A percentile compares a stretch with the other conserved stretches of the same genome.
phyloP scores from a whole-genome alignment of 2,888 invertebrate genomes.

The Eurois occulta region DNA sequence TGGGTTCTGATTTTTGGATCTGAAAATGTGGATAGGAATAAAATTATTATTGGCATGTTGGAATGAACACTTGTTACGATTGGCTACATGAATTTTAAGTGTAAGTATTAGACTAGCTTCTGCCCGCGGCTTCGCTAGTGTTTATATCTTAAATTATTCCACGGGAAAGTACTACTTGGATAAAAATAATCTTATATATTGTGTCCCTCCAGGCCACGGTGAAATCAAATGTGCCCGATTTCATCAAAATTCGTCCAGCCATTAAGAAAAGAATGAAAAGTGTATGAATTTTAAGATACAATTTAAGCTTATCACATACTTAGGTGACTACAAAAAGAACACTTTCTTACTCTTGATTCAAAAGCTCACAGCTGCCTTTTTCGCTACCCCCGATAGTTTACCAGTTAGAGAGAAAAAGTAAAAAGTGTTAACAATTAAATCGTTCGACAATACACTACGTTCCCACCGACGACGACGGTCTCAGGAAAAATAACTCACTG shows the following conservation, averaged over 20 bases:
- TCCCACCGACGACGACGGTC: slow-evolving; percentile 21
- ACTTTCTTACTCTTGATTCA: neutral
- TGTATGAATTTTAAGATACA: neutral
- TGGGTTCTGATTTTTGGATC: slow-evolving; percentile 9
- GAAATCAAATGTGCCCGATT: too few species aligned
- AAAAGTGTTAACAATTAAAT: slow-evolving; percentile 43
- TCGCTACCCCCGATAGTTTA: slow-evolving; percentile 6
- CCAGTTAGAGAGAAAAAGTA: slow-evolving; percentile 9
- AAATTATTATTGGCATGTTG: neutral
- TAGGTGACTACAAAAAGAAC: neutral
- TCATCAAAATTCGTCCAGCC: neutral
- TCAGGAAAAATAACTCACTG: slow-evolving; percentile 54
- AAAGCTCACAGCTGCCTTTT: neutral
- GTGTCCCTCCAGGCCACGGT: too few species aligned
- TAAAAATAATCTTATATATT: neutral
- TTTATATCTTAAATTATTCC: neutral
- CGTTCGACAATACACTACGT: slow-evolving; percentile 45
- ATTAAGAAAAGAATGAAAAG: neutral
- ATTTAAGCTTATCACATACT: neutral
- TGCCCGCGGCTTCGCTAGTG: too few species aligned
- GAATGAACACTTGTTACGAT: neutral
- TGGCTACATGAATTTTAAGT: neutral
- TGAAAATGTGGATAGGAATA: neutral
- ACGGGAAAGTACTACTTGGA: neutral
- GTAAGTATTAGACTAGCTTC: neutral